These are phyloP conservation scores for Sarcoramphus papa DNA, from an alignment of 2,797 vertebrate species.

Conservation along the genomic window DNA sequence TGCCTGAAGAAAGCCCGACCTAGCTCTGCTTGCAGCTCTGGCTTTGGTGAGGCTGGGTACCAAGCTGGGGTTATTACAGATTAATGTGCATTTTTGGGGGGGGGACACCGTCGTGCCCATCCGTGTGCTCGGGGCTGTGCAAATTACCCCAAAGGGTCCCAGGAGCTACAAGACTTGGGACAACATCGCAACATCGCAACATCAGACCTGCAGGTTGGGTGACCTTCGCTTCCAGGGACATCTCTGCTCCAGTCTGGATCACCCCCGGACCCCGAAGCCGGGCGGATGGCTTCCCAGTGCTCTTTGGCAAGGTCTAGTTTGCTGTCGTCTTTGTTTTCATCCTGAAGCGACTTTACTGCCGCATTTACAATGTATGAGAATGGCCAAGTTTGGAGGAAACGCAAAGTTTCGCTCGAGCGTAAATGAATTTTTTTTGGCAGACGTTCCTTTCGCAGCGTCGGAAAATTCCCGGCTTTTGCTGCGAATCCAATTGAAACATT, in stretches of 20 bases:
- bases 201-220: neutral
- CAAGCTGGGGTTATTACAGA: neutral
- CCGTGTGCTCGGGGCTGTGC: accelerated
- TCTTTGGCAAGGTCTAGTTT: neutral
- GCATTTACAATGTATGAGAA: neutral
- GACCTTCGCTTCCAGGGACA: neutral
- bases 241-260: neutral
- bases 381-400: neutral
- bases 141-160: neutral
- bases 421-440: constrained; percentile 6
- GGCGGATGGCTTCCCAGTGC: accelerated
- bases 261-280: accelerated
- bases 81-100: neutral
- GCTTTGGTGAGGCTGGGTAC: neutral
- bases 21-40: neutral
- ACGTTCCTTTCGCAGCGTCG: accelerated
- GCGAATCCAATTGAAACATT: neutral
- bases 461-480: neutral
- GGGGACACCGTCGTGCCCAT: accelerated
- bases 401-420: neutral
- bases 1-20: neutral
- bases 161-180: neutral
- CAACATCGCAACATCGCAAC: too few relatives aligned
- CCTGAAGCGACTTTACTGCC: neutral
- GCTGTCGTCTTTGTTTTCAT: neutral